Evolutionary conservation across 2,888 invertebrate species (phyloP), one percentile per base, ranked within the genome.

Genomic region (Maniola hyperantus): DNA sequence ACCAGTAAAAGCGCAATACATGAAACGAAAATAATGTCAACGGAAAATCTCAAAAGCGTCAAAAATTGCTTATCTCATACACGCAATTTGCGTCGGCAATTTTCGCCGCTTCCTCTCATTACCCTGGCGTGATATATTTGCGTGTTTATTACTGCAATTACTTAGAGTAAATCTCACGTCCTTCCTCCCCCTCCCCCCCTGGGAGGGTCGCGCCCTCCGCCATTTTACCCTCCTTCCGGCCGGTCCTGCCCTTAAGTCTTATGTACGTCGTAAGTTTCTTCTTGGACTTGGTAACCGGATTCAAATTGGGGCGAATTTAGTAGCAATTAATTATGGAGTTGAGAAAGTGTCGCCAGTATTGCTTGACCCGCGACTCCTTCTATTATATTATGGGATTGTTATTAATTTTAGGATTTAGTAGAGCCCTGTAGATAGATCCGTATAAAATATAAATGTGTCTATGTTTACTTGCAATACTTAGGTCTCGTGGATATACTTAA

Each of bases 71-170:
- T 92, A 91, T 92, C 92, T 89, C 91, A 91, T 88, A 92, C 92
- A 91, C 91, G 89, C 91, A 91, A 92, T 92, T 91, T 92, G 87
- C 89, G 89, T 83, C 76, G 89, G 88, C 89, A 91, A 91, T 91
- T 91, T 86, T 87, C 84, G 88, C 75, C 84, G 88, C 88, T 92
- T 91, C 91, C 91, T 90, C 89, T 92, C 91, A 92, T 92, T 92
- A 91, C 91, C 84, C 87, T 83, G 89, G 81, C 85, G 89, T 92
- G 92, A 92, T 92, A 92, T 92, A 92, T 92, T 90, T 91, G 88
- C 91, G 90, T 91, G 91, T 92, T 92, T 92, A 93, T 92, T 92
- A 93, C 92, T 89, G 92, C 92, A 93, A 93, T 93, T 93, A 93
- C 92, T 93, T 93, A 93, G 91, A 92, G 92, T 92, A 92, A 92